Percentiles rank a stretch among this genome's conserved stretches.
phyloP scores from a whole-genome alignment of 2,113 vertebrate genomes.

The Myrmecobius fasciatus region DNA sequence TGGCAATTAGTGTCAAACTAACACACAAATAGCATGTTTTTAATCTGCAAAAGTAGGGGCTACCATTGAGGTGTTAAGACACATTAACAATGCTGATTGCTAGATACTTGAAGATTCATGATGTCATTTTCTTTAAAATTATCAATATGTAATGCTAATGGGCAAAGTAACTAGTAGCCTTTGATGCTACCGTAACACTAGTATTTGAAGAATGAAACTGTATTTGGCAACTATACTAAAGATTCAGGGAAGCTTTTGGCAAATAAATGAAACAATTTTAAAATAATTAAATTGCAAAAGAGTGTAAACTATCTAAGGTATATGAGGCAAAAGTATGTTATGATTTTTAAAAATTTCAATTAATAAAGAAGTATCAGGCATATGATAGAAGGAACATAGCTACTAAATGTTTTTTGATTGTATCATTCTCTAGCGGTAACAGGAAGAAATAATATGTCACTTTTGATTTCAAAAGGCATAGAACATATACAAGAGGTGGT shows the following conservation, averaged over 20 bases:
- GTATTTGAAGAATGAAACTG: conserved; percentile 38
- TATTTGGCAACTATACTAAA: conserved; percentile 23
- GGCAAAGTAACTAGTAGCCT: conserved; percentile 41
- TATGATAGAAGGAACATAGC: not conserved
- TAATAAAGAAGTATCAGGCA: not conserved
- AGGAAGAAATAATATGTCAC: not conserved
- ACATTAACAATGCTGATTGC: conserved; percentile 52
- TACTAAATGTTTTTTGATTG: not conserved
- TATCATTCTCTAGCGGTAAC: not conserved
- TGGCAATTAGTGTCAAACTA: conserved; percentile 59
- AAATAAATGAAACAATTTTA: not conserved
- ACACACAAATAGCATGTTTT: conserved; percentile 50
- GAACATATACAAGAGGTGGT: not conserved
- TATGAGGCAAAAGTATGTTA: conserved; percentile 21
- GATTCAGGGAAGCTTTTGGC: conserved; percentile 18
- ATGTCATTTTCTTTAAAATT: conserved; percentile 54
- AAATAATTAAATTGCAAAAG: conserved; percentile 36
- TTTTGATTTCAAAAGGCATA: not conserved
- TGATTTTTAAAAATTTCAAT: not conserved
- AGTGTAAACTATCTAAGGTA: not conserved
- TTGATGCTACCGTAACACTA: conserved; percentile 33
- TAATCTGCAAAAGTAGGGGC: conserved; percentile 37
- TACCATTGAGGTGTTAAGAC: conserved; percentile 65
- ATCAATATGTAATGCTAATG: conserved; percentile 37
- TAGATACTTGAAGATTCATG: conserved; percentile 57